Evolutionary conservation across 2,797 vertebrate species (phyloP).

Genomic region (Xyrichtys novacula): DNA sequence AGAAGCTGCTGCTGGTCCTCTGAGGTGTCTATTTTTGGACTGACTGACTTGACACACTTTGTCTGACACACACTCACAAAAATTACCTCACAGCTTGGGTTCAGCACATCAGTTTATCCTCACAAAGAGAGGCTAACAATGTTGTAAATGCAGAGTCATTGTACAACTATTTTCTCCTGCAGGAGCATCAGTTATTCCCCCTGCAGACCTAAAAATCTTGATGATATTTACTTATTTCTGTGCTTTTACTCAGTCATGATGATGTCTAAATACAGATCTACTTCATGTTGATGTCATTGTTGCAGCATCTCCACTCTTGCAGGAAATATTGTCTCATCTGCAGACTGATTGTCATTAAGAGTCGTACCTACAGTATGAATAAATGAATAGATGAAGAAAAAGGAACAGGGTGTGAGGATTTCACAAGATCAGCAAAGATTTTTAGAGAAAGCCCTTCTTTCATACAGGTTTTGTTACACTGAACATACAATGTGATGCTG

Average conservation of each 20-base stretch:
- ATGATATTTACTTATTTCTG: too few species aligned
- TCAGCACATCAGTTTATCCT: conserved; percentile 9
- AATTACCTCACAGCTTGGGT: neutral
- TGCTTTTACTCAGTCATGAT: neutral
- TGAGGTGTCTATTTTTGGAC: conserved; percentile 51
- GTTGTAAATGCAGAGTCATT: neutral
- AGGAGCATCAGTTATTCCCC: neutral
- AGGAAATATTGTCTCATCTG: neutral
- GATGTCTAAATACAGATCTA: accelerated
- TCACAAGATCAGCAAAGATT: neutral
- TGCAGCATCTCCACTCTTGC: neutral
- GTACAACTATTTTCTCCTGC: neutral
- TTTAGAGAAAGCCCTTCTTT: neutral
- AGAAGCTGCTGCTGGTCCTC: conserved; percentile 24
- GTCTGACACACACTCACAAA: neutral
- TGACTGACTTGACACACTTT: conserved; percentile 45
- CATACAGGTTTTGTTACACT: conserved; percentile 21
- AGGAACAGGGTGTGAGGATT: neutral
- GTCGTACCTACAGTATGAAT: neutral
- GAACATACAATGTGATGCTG: neutral
- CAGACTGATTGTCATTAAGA: neutral
- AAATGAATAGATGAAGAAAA: neutral
- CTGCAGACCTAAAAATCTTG: neutral
- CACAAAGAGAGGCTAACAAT: neutral
- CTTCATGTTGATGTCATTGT: neutral